Percentiles rank a stretch among this genome's conserved stretches.
phyloP scores from a whole-genome alignment of 2,113 vertebrate species.

The Dasypus novemcinctus region DNA sequence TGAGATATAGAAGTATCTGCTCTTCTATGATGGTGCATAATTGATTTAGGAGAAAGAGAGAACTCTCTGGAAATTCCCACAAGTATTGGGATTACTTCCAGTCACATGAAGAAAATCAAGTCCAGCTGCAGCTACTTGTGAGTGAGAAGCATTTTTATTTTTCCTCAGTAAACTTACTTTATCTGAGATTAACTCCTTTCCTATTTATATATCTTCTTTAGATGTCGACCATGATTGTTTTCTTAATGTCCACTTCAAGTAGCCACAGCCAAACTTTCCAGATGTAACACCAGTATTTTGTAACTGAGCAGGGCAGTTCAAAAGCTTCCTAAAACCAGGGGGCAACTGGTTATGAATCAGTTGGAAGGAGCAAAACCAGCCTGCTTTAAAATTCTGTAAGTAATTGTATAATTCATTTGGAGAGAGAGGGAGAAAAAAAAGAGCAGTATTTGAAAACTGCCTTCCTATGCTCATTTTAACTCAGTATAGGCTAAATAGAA shows the following conservation, averaged over 20 bases:
- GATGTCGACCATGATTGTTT: slow-evolving; percentile 39
- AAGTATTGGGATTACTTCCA: not conserved
- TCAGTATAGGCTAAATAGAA: not conserved
- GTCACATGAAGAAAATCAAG: not conserved
- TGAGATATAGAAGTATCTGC: not conserved
- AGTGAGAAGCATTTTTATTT: not conserved
- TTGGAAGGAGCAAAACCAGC: not conserved
- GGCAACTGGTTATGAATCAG: not conserved
- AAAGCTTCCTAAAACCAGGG: not conserved
- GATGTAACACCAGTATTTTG: slow-evolving; percentile 25
- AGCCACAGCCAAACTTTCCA: not conserved
- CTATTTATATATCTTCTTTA: not conserved
- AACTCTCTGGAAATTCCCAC: not conserved
- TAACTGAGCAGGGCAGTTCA: slow-evolving; percentile 26
- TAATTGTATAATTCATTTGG: not conserved
- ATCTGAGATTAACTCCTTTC: not conserved
- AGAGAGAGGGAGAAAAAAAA: not conserved
- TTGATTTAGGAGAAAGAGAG: not conserved
- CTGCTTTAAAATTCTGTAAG: slow-evolving; percentile 29
- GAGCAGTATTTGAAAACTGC: not conserved
- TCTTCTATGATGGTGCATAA: not conserved
- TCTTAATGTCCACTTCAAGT: slow-evolving; percentile 37
- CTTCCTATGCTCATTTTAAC: not conserved
- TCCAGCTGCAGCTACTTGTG: not conserved
- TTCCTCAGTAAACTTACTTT: not conserved